phyloP scores from a whole-genome alignment of 2,113 vertebrate species.

The Daboia siamensis region DNA sequence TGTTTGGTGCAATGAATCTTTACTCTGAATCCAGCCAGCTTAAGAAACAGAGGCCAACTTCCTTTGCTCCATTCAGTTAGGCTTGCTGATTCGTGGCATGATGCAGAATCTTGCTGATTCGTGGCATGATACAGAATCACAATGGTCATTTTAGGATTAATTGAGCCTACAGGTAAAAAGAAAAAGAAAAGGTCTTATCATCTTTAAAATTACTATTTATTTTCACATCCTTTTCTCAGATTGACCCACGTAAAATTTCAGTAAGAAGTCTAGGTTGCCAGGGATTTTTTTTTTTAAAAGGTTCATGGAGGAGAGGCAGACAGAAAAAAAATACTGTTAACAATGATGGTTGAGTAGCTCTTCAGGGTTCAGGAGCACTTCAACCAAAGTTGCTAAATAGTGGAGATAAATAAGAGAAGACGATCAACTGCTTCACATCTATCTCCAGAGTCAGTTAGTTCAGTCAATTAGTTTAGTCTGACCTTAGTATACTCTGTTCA shows the following conservation, averaged over 20 bases:
- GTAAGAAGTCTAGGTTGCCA: not conserved
- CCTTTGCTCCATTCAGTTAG: not conserved
- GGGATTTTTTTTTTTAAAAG: no score
- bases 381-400: not conserved
- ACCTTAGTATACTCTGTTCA: not conserved
- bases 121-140: not conserved
- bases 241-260: not conserved
- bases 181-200: not conserved
- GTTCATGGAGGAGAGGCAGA: not conserved
- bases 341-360: not conserved
- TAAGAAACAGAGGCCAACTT: not conserved
- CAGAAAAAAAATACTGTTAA: not conserved
- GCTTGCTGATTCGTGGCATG: no score
- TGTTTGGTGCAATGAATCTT: not conserved
- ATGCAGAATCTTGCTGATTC: not conserved
- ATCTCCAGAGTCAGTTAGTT: no score
- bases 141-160: conserved; percentile 13
- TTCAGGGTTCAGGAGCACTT: not conserved
- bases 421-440: not conserved
- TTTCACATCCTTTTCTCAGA: not conserved
- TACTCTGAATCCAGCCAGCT: not conserved
- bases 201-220: not conserved
- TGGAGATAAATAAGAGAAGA: not conserved
- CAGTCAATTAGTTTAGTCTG: not conserved
- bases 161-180: not conserved